These are phyloP conservation scores for Gerris buenoi DNA, from an alignment of 1,140 invertebrate species.

Conservation along the genomic window DNA sequence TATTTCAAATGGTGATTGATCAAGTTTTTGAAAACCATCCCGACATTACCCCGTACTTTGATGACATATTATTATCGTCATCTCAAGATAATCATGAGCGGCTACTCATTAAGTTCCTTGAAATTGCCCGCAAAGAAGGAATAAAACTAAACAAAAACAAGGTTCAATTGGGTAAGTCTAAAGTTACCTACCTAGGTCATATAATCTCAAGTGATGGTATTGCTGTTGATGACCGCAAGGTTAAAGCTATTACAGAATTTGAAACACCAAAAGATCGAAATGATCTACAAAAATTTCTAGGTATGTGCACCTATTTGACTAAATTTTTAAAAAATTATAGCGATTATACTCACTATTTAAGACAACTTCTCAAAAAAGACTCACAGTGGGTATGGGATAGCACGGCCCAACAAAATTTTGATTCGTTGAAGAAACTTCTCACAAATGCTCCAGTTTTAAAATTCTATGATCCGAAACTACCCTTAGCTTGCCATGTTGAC, in stretches of 20 bases:
- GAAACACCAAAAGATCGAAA: not conserved
- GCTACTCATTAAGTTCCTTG: not conserved
- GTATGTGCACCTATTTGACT: not conserved
- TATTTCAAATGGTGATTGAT: not conserved
- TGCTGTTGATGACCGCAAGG: not conserved
- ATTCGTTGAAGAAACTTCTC: not conserved
- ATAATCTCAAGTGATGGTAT: not conserved
- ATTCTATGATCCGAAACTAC: not conserved
- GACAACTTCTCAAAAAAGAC: not conserved
- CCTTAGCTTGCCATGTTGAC: not conserved
- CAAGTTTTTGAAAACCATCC: not conserved
- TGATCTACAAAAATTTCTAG: not conserved
- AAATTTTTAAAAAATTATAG: not conserved
- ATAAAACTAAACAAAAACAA: not conserved
- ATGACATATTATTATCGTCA: not conserved
- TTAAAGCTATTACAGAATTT: not conserved
- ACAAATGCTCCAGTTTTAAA: not conserved
- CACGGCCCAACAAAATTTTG: not conserved
- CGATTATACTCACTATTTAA: not conserved
- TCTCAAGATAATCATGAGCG: not conserved
- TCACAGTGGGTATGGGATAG: not conserved
- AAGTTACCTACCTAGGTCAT: not conserved
- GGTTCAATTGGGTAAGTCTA: not conserved
- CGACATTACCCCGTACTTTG: not conserved
- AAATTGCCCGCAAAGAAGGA: not conserved